phyloP scores from a whole-genome alignment of 2,113 vertebrate genomes.

The Hypomesus transpacificus region DNA sequence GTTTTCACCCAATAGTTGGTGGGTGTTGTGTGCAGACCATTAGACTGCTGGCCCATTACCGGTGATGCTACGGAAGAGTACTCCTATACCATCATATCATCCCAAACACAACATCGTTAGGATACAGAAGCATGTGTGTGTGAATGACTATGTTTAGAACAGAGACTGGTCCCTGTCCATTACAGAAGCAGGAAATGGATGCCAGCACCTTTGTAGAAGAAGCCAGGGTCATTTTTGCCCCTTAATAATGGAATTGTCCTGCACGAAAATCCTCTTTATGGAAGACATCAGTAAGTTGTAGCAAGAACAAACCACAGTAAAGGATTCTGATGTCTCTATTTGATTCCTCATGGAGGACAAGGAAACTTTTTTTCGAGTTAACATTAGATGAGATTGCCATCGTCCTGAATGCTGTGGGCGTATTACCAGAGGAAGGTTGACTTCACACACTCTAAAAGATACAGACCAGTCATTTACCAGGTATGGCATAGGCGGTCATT shows the following conservation, averaged over 20 bases:
- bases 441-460: slow-evolving; percentile 11
- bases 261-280: slow-evolving; percentile 49
- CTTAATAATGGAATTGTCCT: slow-evolving; percentile 59
- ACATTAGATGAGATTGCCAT: slow-evolving; percentile 43
- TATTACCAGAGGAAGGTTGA: slow-evolving; percentile 11
- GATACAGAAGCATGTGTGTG: slow-evolving; percentile 14
- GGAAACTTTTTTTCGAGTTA: slow-evolving; percentile 44
- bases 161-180: slow-evolving; percentile 42
- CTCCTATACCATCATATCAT: slow-evolving; percentile 44
- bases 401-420: slow-evolving; percentile 25
- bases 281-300: slow-evolving; percentile 52
- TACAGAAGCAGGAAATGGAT: slow-evolving; percentile 64
- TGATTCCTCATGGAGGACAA: slow-evolving; percentile 32
- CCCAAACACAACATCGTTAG: slow-evolving; percentile 48
- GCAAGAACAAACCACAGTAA: slow-evolving; percentile 14
- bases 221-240: slow-evolving; percentile 58
- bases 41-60: slow-evolving; percentile 61
- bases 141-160: slow-evolving; percentile 3
- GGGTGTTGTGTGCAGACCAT: slow-evolving; percentile 59
- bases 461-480: slow-evolving; percentile 14
- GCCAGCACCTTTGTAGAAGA: slow-evolving; percentile 44
- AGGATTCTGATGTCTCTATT: slow-evolving; percentile 53
- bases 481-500: slow-evolving; percentile 15
- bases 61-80: slow-evolving; percentile 51
- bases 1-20: slow-evolving; percentile 61